Conservation (phyloP, 2,113 vertebrate species). For the Clarias magur region DNA sequence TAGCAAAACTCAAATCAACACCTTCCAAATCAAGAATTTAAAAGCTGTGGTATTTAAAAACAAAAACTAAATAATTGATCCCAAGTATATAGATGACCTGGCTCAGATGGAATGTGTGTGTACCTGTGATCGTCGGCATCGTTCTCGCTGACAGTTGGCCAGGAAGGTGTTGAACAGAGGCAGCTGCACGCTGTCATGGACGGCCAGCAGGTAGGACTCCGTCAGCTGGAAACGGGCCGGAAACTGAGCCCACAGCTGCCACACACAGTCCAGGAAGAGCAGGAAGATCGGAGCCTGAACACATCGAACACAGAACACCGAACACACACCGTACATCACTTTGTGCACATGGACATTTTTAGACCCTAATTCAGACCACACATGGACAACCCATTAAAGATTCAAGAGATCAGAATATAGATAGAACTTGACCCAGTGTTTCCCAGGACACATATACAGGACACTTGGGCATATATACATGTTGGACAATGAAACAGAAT, state of each 20-base stretch:
- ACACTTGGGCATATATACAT: too few species aligned
- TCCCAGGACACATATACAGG: too few species aligned
- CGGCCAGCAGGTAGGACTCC: conserved; percentile 82
- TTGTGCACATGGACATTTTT: background rate
- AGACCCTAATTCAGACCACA: background rate
- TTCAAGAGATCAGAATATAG: too few species aligned
- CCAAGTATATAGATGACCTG: background rate
- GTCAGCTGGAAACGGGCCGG: conserved; percentile 86
- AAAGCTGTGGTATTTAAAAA: background rate
- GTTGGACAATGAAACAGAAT: too few species aligned
- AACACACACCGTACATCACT: background rate
- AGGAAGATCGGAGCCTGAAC: conserved; percentile 87
- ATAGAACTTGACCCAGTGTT: too few species aligned
- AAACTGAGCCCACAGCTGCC: conserved; percentile 88
- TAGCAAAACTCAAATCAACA: background rate
- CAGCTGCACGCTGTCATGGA: conserved; percentile 85
- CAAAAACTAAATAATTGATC: background rate
- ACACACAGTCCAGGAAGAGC: conserved; percentile 90
- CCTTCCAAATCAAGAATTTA: background rate
- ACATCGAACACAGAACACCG: background rate
- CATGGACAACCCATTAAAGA: too few species aligned
- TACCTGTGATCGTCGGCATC: conserved; percentile 77
- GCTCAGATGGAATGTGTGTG: background rate
- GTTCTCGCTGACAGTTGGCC: conserved; percentile 85
- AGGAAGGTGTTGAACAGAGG: conserved; percentile 87